These are phyloP conservation scores for Probaryconus sp. DNA, from an alignment of 1,140 invertebrate species.

Conservation along the genomic window DNA sequence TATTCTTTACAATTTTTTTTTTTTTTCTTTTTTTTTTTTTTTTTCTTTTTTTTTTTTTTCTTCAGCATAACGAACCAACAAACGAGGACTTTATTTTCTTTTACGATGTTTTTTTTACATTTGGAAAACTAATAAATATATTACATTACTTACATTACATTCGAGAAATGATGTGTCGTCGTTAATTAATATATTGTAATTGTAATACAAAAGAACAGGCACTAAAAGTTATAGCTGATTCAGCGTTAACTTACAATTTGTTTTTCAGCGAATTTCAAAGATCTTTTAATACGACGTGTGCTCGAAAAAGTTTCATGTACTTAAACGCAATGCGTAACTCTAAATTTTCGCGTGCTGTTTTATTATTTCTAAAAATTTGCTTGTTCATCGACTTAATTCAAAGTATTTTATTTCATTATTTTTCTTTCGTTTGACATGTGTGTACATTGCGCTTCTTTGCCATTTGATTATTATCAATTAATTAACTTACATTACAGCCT, in stretches of 20 bases:
- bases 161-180: conserved; percentile 59
- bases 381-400: conserved; percentile 43
- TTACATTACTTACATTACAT: conserved; percentile 68
- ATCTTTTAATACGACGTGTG: conserved; percentile 40
- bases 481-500: conserved; percentile 77
- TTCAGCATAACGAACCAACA: conserved; percentile 54
- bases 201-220: conserved; percentile 66
- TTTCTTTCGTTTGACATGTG: conserved; percentile 37
- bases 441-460: conserved; percentile 48
- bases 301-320: conserved; percentile 44
- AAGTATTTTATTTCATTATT: conserved; percentile 38
- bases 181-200: conserved; percentile 57
- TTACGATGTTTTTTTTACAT: conserved; percentile 57
- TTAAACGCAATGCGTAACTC: conserved; percentile 42
- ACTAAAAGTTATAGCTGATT: conserved; percentile 62
- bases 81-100: conserved; percentile 51
- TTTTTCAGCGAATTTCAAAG: conserved; percentile 33
- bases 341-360: conserved; percentile 53
- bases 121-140: conserved; percentile 67
- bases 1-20: conserved; percentile 5
- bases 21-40: conserved; percentile 8
- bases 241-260: conserved; percentile 41
- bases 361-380: conserved; percentile 44
- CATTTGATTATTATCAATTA: conserved; percentile 70
- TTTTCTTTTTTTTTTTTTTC: conserved; percentile 34